These are phyloP conservation scores for Kobus ellipsiprymnus DNA, from an alignment of 2,113 vertebrate genomes.

Conservation along the genomic window DNA sequence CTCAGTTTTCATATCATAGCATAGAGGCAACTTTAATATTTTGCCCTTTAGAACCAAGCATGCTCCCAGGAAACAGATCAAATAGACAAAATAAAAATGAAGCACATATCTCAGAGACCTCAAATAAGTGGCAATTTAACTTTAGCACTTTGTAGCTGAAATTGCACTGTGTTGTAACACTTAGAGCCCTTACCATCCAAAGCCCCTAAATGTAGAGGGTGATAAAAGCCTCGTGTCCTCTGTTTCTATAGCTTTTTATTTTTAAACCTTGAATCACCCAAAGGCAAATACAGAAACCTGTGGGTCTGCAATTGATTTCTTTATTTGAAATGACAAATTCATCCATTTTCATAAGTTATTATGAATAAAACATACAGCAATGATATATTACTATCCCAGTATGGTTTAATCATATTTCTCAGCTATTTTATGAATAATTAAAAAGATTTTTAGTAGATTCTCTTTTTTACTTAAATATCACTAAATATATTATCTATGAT, in stretches of 20 bases:
- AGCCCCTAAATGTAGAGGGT: neutral
- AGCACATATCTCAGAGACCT: neutral
- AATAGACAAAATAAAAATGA: conserved; percentile 14
- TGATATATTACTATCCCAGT: neutral
- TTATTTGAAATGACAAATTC: neutral
- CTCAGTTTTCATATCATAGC: neutral
- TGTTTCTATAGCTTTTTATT: neutral
- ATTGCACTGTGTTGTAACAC: neutral
- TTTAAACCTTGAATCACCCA: neutral
- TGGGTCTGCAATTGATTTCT: neutral
- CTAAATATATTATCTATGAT: neutral
- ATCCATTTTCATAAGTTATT: neutral
- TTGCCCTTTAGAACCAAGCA: neutral
- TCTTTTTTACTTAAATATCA: neutral
- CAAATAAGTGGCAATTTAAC: neutral
- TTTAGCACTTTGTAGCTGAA: neutral
- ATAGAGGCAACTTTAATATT: neutral
- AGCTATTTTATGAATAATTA: neutral
- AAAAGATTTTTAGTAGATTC: neutral
- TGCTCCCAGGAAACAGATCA: neutral
- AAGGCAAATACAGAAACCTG: neutral
- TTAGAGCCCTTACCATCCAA: neutral
- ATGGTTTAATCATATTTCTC: neutral
- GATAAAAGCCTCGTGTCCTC: neutral
- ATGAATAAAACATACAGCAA: neutral